These are phyloP conservation scores for Blastobasis adustella DNA, from an alignment of 2,888 invertebrate species.

Conservation along the genomic window DNA sequence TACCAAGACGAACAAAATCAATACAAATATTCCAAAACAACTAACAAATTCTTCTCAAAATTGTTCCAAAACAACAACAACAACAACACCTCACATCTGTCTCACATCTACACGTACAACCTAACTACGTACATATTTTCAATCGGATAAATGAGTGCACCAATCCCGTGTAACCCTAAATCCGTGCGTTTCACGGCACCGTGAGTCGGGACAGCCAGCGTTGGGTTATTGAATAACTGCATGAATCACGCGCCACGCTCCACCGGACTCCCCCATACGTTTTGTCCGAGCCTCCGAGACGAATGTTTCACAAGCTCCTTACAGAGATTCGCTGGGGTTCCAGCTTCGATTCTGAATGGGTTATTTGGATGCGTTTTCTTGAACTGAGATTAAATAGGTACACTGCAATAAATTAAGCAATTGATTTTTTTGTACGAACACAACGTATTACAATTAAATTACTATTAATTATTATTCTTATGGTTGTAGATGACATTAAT, in stretches of 20 bases:
- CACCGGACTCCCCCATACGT: slow-evolving; percentile 52
- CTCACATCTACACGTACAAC: slow-evolving; percentile 9
- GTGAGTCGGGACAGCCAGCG: slow-evolving; percentile 38
- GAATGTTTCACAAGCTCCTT: slow-evolving; percentile 4
- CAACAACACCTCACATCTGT: not conserved
- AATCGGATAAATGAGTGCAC: no score
- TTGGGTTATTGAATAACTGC: slow-evolving; percentile 65
- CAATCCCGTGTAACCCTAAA: no score
- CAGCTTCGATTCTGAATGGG: not conserved
- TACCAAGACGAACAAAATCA: no score
- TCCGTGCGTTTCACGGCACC: slow-evolving; percentile 29
- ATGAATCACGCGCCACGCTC: slow-evolving; percentile 61
- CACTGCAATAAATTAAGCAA: not conserved
- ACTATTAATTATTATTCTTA: no score
- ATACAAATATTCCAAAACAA: not conserved
- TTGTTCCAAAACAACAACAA: not conserved
- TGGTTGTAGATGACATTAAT: no score
- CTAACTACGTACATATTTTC: slow-evolving; percentile 24
- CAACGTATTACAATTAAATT: no score
- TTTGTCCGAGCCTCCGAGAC: slow-evolving; percentile 26
- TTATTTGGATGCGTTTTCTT: no score
- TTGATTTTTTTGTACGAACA: not conserved
- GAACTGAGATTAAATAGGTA: no score
- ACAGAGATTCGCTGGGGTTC: slow-evolving; percentile 3
- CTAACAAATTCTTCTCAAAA: not conserved